Conservation (phyloP, 1,140 invertebrate species). For the Panagrolaimus sp. region DNA sequence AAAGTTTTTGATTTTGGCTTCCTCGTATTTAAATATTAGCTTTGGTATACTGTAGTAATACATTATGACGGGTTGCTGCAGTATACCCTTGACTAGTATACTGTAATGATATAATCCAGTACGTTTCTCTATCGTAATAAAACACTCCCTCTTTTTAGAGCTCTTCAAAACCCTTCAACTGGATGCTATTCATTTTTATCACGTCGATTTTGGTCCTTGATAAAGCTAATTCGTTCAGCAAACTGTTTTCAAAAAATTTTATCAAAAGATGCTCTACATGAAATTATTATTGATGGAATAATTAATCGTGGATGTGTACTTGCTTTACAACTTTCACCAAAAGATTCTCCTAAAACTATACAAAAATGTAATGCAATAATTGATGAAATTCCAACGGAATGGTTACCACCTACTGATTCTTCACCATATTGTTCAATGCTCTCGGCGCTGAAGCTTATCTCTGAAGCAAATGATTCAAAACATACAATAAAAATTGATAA, state of each 20-base stretch:
- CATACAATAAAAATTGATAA: background rate
- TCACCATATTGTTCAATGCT: background rate
- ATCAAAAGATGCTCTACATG: constrained; percentile 27
- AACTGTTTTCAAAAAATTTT: constrained; percentile 27
- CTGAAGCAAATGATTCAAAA: background rate
- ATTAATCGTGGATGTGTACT: constrained; percentile 30
- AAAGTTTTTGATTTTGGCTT: too few relatives aligned
- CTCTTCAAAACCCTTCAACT: constrained; percentile 26
- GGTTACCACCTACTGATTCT: background rate
- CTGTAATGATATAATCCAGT: too few relatives aligned
- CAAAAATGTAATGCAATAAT: constrained; percentile 32
- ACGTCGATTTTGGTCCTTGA: constrained; percentile 31
- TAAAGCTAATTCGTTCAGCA: constrained; percentile 30
- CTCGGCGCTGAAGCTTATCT: background rate
- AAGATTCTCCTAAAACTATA: constrained; percentile 18
- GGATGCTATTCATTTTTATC: constrained; percentile 28
- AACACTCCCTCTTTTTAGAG: constrained; percentile 25
- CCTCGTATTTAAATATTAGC: too few relatives aligned
- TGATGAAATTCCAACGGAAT: constrained; percentile 24
- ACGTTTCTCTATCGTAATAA: constrained; percentile 10
- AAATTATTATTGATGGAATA: constrained; percentile 33
- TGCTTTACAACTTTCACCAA: constrained; percentile 33
- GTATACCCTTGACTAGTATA: too few relatives aligned
- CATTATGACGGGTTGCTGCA: too few relatives aligned
- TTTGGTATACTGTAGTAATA: too few relatives aligned